A percentile compares a stretch with the other conserved stretches of the same genome.
phyloP scores from a whole-genome alignment of 2,888 invertebrate genomes.

The Drosophila falleni region DNA sequence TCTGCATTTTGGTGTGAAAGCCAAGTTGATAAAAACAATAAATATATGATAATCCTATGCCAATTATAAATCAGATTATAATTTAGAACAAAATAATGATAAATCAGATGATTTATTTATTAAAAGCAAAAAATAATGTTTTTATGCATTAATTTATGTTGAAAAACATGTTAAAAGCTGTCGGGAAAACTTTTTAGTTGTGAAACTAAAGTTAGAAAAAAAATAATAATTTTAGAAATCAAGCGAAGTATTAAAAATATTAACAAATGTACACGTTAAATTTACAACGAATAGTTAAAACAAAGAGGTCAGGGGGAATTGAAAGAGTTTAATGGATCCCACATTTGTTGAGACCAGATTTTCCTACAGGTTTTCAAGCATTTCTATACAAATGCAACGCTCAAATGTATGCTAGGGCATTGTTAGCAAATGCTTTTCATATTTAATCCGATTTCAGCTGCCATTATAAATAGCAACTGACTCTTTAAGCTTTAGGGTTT shows the following conservation, averaged over 20 bases:
- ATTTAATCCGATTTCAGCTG: constrained; percentile 12
- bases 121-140: not conserved
- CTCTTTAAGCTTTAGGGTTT: constrained; percentile 23
- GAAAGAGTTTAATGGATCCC: not conserved
- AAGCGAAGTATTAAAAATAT: too few relatives aligned
- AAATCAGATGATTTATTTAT: constrained; percentile 1
- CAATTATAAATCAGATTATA: constrained; percentile 8
- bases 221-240: not conserved
- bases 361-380: not conserved
- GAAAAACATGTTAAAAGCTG: not conserved
- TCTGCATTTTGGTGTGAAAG: not conserved
- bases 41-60: constrained; percentile 8
- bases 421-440: not conserved
- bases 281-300: not conserved
- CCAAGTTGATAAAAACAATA: not conserved
- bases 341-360: not conserved
- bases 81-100: constrained; percentile 2
- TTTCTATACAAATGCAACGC: not conserved
- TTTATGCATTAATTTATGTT: constrained; percentile 2
- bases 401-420: not conserved
- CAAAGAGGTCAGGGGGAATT: not conserved
- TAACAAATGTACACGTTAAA: not conserved
- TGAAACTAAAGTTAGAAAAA: not conserved
- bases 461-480: constrained; percentile 4
- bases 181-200: too few relatives aligned